Evolutionary conservation across 2,888 invertebrate genomes (phyloP), one percentile per base, ranked within the genome.

Genomic region (Drosophila meridionalis): DNA sequence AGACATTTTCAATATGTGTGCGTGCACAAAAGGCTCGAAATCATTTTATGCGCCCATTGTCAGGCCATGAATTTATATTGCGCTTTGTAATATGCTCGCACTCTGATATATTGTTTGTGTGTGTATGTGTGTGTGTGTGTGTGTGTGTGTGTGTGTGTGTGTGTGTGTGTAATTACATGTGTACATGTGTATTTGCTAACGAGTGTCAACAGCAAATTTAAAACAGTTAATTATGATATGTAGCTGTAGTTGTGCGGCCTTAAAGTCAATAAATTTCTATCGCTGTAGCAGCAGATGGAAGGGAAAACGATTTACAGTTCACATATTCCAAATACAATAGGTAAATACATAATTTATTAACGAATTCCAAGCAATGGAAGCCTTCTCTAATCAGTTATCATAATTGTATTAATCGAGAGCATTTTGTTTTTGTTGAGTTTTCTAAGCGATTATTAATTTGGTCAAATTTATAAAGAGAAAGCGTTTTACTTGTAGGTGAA

Each of bases 1-100:
- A 87, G 90, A 89, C 89, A 90, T 90, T 87, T 90, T 90, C 90
- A 90, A 88, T 90, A 90, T 84, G 87, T 76, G 63, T 45, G 52
- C 58, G 45, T 58, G 45, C 14, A 34, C 43, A 34, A 34, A 43
- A 76, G 61, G 67, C 67, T 55, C 59, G 72, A 80, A 80, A 78
- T 68, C 78, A 80, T 80, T 78, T 65, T 80, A 60, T 68, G 64
- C 56, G 50, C 40, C 72, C 72, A 78, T 80, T 78, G 72, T 72
- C 61, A 43, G 72, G 20, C 61, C 43, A 78, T 73, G 72, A 78
- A 78, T 71, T 80, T 76, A 72, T 80, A 80, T 71, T 64, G 77
- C 71, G 66, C 43, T 78, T 78, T 78, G 72, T 71, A 64, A 67
- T 71, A 67, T 71, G 71, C 53, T 71, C 28, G 40, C 32, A 30